Conservation (phyloP, 2,888 invertebrate species). For the Acanthosoma haemorrhoidale region DNA sequence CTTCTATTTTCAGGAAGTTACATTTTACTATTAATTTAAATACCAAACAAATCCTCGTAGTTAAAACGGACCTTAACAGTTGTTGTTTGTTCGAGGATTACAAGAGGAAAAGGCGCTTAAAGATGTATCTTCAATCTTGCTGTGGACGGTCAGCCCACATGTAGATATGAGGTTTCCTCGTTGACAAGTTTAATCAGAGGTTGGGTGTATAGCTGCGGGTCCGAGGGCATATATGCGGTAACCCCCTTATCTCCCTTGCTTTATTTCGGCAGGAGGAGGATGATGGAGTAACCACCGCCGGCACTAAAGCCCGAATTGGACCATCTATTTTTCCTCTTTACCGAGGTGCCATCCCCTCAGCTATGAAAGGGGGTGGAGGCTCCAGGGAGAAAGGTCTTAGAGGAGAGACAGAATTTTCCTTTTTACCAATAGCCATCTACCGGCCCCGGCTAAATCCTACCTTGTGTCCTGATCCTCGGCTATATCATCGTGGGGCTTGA, state of each 20-base stretch:
- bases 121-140: conserved; percentile 1
- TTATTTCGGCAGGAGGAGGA: conserved; percentile 6
- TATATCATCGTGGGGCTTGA: neutral
- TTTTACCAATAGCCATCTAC: conserved; percentile 8
- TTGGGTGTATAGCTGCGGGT: too few species aligned
- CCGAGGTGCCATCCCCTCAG: neutral
- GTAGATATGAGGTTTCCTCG: conserved; percentile 4
- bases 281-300: conserved; percentile 3
- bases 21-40: too few species aligned
- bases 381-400: neutral
- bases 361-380: neutral
- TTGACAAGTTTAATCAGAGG: conserved; percentile 4
- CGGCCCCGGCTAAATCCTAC: conserved; percentile 5
- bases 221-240: too few species aligned
- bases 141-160: neutral
- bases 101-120: neutral
- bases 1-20: too few species aligned
- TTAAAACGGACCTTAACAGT: too few species aligned
- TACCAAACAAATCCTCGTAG: too few species aligned
- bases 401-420: conserved; percentile 8
- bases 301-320: conserved; percentile 7
- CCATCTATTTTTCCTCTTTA: conserved; percentile 1
- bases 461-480: conserved; percentile 12
- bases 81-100: too few species aligned
- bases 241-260: neutral